Evolutionary conservation across 2,888 invertebrate genomes (phyloP), one percentile per base, ranked within the genome.

Genomic region (Ferrisia virgata): DNA sequence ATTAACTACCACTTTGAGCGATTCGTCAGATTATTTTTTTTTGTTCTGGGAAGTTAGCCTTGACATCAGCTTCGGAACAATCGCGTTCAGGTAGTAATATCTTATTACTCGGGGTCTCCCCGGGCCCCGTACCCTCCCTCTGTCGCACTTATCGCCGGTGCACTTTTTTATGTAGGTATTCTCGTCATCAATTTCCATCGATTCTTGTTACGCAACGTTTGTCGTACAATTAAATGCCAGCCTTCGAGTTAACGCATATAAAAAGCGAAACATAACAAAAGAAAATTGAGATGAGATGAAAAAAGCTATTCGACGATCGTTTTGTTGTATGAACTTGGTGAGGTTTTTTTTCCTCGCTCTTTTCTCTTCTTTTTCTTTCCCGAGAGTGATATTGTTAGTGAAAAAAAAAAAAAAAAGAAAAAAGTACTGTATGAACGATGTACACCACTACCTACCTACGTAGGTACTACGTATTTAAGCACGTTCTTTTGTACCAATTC

Each of bases 1-100:
- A 81, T 58, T 58, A 81, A 81, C 81, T 36, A 58, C 53, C 81
- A 53, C 53, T 81, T 43, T 22, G 79, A 76, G 72, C 72, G 72
- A 36, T 76, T 76, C 33, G 72, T 36, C 72, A 76, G 72, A 76
- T 53, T 53, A 53, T 76, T 76, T 79, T n/a, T n/a, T 80, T 81
- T 58, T 81, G 43, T 58, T 58, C 58, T 36, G 43, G 58, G 81
- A 81, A 81, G 81, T 81, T 81, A 33, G 81, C 81, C 81, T 81
- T 81, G 81, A 81, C 81, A 58, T 81, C 81, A 18, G 81, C 81
- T 81, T 81, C 81, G 81, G 81, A 81, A 81, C 81, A 81, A 81
- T 81, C 81, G 81, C 81, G 47, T 81, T 81, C 81, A 53, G 81
- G 58, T 81, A 58, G 58, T 81, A 81, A 81, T 81, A 81, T 81